Conservation (phyloP, 2,113 vertebrate species). For the Potamarius usumacintae region DNA sequence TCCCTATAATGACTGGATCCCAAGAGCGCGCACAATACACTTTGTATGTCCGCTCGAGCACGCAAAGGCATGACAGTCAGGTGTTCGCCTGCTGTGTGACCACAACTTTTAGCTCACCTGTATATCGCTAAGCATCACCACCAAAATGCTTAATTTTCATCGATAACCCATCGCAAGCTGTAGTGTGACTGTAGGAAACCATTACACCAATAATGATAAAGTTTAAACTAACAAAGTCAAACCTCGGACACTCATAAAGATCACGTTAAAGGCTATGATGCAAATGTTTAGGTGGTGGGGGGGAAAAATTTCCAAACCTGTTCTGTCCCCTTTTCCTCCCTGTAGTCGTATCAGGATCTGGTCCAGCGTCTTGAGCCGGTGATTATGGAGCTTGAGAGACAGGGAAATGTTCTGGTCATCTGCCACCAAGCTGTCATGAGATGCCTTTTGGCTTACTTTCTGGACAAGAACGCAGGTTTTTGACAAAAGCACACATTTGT, state of each 20-base stretch:
- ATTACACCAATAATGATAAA: neutral
- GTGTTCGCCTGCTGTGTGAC: too few species aligned
- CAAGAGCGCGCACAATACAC: too few species aligned
- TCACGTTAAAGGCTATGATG: neutral
- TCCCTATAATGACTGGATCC: too few species aligned
- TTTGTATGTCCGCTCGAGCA: too few species aligned
- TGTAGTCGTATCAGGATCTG: conserved; percentile 94
- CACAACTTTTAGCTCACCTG: too few species aligned
- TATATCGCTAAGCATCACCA: too few species aligned
- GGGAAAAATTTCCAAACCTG: neutral
- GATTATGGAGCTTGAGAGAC: conserved; percentile 97
- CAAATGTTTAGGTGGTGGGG: neutral
- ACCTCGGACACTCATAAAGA: neutral
- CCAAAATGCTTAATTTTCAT: too few species aligned
- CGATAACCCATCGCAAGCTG: too few species aligned
- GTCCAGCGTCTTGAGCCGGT: conserved; percentile 94
- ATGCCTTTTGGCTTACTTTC: conserved; percentile 93
- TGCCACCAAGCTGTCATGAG: conserved; percentile 98
- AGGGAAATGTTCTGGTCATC: conserved; percentile 91
- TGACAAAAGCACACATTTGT: neutral
- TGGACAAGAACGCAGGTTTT: conserved; percentile 93
- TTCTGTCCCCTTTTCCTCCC: conserved; percentile 36
- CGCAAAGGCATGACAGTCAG: too few species aligned
- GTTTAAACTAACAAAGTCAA: neutral
- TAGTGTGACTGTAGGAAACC: neutral